These are phyloP conservation scores for Pristionchus fissidentatus DNA, from an alignment of 2,888 invertebrate species.

Conservation along the genomic window DNA sequence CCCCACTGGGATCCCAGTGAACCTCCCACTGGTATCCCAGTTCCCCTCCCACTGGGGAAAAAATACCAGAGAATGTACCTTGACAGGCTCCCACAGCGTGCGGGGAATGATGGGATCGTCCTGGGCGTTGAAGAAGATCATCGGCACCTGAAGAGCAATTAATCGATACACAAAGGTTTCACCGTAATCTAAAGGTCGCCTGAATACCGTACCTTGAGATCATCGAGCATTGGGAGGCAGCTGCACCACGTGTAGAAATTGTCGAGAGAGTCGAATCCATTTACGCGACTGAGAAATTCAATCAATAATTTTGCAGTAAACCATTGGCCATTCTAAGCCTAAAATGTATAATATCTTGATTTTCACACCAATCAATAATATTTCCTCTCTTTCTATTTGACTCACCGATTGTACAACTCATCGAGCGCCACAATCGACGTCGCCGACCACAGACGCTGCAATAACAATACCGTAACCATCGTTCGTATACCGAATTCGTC, in stretches of 20 bases:
- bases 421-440: constrained; percentile 90
- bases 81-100: constrained; percentile 82
- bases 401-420: constrained; percentile 84
- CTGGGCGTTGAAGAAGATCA: constrained; percentile 90
- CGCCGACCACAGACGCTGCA: constrained; percentile 84
- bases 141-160: constrained; percentile 80
- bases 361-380: not conserved
- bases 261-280: constrained; percentile 85
- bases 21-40: too few relatives aligned
- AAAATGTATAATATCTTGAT: not conserved
- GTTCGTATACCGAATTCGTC: not conserved
- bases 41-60: too few relatives aligned
- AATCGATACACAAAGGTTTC: not conserved
- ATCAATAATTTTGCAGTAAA: not conserved
- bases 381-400: too few relatives aligned
- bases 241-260: constrained; percentile 83
- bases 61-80: constrained; percentile 45
- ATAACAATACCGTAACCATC: not conserved
- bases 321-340: not conserved
- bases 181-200: not conserved
- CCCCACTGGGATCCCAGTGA: too few relatives aligned
- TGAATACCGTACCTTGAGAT: constrained; percentile 24
- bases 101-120: constrained; percentile 94
- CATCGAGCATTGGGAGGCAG: constrained; percentile 74
- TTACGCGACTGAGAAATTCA: constrained; percentile 81